Percentiles rank a stretch among this genome's conserved stretches.
These are phyloP conservation scores for Condylostylus longicornis DNA, from an alignment of 1,140 invertebrate species.

Conservation along the genomic window DNA sequence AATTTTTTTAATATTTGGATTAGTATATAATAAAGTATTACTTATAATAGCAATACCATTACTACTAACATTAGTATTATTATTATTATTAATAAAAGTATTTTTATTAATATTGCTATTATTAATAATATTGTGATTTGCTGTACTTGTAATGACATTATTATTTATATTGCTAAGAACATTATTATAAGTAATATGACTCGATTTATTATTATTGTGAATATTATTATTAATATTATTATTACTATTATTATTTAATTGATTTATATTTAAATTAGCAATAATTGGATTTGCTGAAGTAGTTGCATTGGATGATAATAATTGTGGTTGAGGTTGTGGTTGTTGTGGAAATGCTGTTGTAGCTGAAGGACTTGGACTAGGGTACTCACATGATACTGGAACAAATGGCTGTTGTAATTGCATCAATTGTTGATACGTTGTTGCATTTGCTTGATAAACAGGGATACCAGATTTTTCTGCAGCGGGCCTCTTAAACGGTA, in stretches of 20 bases:
- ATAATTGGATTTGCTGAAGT: slow-evolving; percentile 9
- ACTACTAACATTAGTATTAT: slow-evolving; percentile 3
- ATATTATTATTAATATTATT: slow-evolving; percentile 2
- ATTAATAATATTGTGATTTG: not conserved
- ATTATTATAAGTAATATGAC: not conserved
- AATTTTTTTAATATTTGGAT: slow-evolving; percentile 11
- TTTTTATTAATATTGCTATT: slow-evolving; percentile 8
- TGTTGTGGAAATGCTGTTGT: slow-evolving; percentile 7
- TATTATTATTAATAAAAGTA: slow-evolving; percentile 1
- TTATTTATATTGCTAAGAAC: not conserved
- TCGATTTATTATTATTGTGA: slow-evolving; percentile 5
- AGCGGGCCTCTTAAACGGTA: slow-evolving; percentile 84
- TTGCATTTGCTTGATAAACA: slow-evolving; percentile 81
- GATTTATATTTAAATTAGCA: slow-evolving; percentile 9
- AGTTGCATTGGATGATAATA: slow-evolving; percentile 1
- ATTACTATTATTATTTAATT: slow-evolving; percentile 5
- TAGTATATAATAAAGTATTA: slow-evolving; percentile 2
- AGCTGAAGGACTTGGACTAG: slow-evolving; percentile 46
- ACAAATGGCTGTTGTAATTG: slow-evolving; percentile 85
- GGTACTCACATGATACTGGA: slow-evolving; percentile 85
- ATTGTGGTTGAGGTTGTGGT: slow-evolving; percentile 6
- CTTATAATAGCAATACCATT: not conserved
- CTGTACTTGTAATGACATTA: not conserved
- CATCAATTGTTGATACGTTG: slow-evolving; percentile 90
- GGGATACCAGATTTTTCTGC: slow-evolving; percentile 90